Percentiles rank a stretch among this genome's conserved stretches.
These are phyloP conservation scores for Drosophila bocki DNA, from an alignment of 1,140 invertebrate species.

Conservation along the genomic window DNA sequence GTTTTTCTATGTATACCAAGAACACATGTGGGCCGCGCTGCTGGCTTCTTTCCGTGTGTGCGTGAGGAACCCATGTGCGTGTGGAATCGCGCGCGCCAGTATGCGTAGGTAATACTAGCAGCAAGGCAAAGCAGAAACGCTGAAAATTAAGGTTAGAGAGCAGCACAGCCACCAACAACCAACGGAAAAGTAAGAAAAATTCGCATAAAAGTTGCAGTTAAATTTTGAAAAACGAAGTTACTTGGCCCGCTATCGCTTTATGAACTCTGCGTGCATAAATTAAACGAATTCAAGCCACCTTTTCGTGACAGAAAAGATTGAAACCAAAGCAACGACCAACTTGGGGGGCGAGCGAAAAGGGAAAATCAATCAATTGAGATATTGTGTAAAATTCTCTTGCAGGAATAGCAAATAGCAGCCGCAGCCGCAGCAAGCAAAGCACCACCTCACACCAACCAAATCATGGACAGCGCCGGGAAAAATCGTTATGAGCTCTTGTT, in stretches of 20 bases:
- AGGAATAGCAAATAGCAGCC: constrained; percentile 41
- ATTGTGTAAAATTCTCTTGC: constrained; percentile 49
- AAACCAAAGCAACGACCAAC: constrained; percentile 19
- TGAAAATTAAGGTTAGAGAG: constrained; percentile 85
- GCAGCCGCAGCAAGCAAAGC: constrained; percentile 43
- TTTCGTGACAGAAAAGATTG: constrained; percentile 17
- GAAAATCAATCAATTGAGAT: constrained; percentile 76
- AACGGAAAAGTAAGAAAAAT: constrained; percentile 73
- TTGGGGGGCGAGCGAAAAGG: constrained; percentile 28
- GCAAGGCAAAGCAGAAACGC: constrained; percentile 74
- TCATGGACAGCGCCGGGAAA: constrained; percentile 96
- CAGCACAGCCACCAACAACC: constrained; percentile 69
- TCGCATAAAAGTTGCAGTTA: constrained; percentile 43
- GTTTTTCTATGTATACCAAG: constrained; percentile 82
- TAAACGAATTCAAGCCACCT: neutral
- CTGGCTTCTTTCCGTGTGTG: constrained; percentile 33
- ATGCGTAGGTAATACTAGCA: constrained; percentile 73
- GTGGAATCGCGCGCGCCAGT: constrained; percentile 50
- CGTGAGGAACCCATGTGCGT: constrained; percentile 50
- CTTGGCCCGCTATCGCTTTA: neutral
- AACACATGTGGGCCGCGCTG: constrained; percentile 69
- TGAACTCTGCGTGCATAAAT: neutral
- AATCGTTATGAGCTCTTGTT: constrained; percentile 97
- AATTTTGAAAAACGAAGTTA: constrained; percentile 20
- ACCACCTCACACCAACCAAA: constrained; percentile 42